Percentiles rank a stretch among this genome's conserved stretches.
phyloP scores from a whole-genome alignment of 2,113 vertebrate genomes.

The Ailurus styani region DNA sequence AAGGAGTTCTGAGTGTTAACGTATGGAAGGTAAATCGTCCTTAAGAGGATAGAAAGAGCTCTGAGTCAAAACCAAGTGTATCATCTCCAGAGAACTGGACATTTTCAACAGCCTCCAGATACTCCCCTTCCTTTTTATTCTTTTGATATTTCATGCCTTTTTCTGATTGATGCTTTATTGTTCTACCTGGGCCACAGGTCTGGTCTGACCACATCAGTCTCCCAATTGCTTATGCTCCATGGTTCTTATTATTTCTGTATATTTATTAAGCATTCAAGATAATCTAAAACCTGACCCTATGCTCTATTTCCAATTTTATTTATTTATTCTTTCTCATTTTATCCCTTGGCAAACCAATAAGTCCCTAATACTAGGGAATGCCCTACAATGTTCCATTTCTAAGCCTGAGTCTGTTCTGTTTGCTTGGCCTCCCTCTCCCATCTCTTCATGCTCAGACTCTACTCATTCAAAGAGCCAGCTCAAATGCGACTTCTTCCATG shows the following conservation, averaged over 20 bases:
- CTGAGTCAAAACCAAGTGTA: neutral
- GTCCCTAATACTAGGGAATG: neutral
- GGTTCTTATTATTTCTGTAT: neutral
- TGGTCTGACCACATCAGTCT: neutral
- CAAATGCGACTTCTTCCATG: neutral
- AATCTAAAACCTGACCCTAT: neutral
- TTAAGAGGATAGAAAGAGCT: neutral
- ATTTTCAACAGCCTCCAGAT: neutral
- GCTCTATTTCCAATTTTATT: neutral
- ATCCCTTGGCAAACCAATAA: neutral
- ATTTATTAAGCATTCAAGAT: neutral
- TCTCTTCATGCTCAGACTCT: neutral
- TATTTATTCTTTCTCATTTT: neutral
- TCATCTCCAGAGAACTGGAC: neutral
- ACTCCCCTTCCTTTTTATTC: neutral
- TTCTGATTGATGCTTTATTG: neutral
- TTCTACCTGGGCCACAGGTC: neutral
- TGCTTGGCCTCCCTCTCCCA: neutral
- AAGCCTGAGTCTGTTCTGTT: neutral
- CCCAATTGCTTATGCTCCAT: neutral
- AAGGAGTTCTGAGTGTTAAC: neutral
- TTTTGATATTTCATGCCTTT: neutral
- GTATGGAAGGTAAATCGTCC: neutral
- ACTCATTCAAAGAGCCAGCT: neutral
- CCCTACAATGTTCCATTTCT: neutral